These are phyloP conservation scores for Marasmarcha lunaedactyla DNA, from an alignment of 2,888 invertebrate genomes.

Conservation along the genomic window DNA sequence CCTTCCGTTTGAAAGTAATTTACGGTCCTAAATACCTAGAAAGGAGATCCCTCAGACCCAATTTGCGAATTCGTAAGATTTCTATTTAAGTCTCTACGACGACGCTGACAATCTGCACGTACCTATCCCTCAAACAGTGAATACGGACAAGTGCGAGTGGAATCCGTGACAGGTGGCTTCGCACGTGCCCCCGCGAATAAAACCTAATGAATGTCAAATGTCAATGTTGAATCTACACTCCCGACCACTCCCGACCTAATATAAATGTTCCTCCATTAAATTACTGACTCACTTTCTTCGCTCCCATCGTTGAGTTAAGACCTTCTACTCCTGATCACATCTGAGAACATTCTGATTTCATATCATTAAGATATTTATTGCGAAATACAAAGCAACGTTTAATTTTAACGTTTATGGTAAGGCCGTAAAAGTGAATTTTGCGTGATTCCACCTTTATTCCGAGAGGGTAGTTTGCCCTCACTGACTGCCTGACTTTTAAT, in stretches of 20 bases:
- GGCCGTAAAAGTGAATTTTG: slow-evolving; percentile 42
- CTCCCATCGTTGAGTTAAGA: slow-evolving; percentile 24
- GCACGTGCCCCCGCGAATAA: slow-evolving; percentile 62
- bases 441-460: slow-evolving; percentile 17
- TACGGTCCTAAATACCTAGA: no score
- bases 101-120: no score
- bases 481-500: slow-evolving; percentile 69
- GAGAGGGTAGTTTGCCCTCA: slow-evolving; percentile 60
- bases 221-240: slow-evolving; percentile 11
- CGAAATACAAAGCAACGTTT: slow-evolving; percentile 32
- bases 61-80: no score
- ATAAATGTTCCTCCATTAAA: slow-evolving; percentile 23
- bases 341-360: slow-evolving; percentile 65
- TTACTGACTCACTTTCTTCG: slow-evolving; percentile 29
- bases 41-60: no score
- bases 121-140: no score
- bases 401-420: slow-evolving; percentile 37
- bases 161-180: slow-evolving; percentile 61
- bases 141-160: slow-evolving; percentile 38
- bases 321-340: slow-evolving; percentile 24
- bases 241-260: slow-evolving; percentile 4
- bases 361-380: slow-evolving; percentile 69
- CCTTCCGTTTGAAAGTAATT: no score
- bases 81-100: no score
- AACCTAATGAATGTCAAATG: slow-evolving; percentile 69